Conservation (phyloP, 2,113 vertebrate species). For the Donacobius atricapilla region DNA sequence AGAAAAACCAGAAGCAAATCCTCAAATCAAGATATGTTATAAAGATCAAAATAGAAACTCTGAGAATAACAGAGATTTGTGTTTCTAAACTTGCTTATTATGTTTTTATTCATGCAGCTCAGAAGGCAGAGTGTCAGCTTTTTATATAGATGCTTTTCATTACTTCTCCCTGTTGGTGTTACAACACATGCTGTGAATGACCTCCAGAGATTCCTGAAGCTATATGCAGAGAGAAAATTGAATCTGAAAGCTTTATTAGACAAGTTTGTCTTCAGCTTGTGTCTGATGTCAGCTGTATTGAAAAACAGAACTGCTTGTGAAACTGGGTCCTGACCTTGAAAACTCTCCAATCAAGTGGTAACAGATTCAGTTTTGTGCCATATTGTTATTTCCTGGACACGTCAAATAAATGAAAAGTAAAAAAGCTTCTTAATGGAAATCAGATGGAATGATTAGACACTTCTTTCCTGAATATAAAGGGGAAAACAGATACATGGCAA, state of each 20-base stretch:
- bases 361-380: slow-evolving; percentile 51
- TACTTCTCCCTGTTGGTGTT: slow-evolving; percentile 77
- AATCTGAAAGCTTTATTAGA: slow-evolving; percentile 83
- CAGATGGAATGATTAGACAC: background rate
- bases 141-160: slow-evolving; percentile 78
- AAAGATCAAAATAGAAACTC: slow-evolving; percentile 66
- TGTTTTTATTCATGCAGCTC: slow-evolving; percentile 65
- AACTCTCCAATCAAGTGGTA: slow-evolving; percentile 61
- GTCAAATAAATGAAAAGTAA: background rate
- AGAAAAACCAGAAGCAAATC: slow-evolving; percentile 57
- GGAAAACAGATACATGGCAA: background rate
- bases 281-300: slow-evolving; percentile 67
- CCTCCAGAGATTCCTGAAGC: slow-evolving; percentile 76
- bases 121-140: slow-evolving; percentile 72
- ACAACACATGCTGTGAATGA: slow-evolving; percentile 75
- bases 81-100: slow-evolving; percentile 70
- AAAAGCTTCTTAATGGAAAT: slow-evolving; percentile 24
- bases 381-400: slow-evolving; percentile 55
- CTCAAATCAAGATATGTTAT: slow-evolving; percentile 13
- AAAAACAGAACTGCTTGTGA: slow-evolving; percentile 71
- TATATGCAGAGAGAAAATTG: slow-evolving; percentile 76
- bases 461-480: background rate
- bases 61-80: slow-evolving; percentile 59
- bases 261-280: slow-evolving; percentile 76
- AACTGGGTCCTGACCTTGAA: slow-evolving; percentile 74